Base-by-base conservation (phyloP, 2,113 vertebrate genomes). In the Phalacrocorax aristotelis region DNA sequence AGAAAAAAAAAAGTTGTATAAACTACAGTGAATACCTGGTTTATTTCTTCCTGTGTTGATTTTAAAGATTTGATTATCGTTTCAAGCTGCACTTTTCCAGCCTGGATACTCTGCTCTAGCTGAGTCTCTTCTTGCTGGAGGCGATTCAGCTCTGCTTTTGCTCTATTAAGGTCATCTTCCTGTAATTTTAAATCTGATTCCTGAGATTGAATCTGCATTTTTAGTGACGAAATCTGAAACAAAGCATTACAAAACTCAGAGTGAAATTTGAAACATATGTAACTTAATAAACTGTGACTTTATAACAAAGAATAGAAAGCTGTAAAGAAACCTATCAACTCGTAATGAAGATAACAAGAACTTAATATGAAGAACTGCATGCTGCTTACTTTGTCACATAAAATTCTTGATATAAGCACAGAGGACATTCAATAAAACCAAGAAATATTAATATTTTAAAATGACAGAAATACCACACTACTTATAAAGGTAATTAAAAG, bases 51-150 rank as follows among this genome's bases (percentile, higher is more conserved):
- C 84, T 99, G 99, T 0, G 99, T 99, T 61, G 99, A 99, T 90
- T 99, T 99, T 69, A 99, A 97, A 40, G 99, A 99, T 94, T 99
- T 99, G 89, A 99, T 99, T 93, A 99, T 99, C 80, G 99, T 99
- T 91, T 99, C 99, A 65, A 99, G 98, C 68, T 99, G 99, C 52
- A 98, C 98, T 72, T 99, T 99, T 21, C 99, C 99, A 0, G 99
- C 99, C 93, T 99, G 99, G 69, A 99, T 98, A 49, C 99, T 99
- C 98, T 99, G 99, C 90, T 99, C 99, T 57, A 99, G 97, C 93
- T 99, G 99, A 15, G 98, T 98, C 93, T 99, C 99, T 90, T 99
- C 99, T 82, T 99, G 99, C 96, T 99, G 99, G 16, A 99, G 97
- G 11, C 98, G 98, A 75, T 97, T 98, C 93, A 99, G 98, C 93